Evolutionary conservation across 2,113 vertebrate species (phyloP), one percentile per base, ranked within the genome.

Genomic region (Bufo gargarizans): DNA sequence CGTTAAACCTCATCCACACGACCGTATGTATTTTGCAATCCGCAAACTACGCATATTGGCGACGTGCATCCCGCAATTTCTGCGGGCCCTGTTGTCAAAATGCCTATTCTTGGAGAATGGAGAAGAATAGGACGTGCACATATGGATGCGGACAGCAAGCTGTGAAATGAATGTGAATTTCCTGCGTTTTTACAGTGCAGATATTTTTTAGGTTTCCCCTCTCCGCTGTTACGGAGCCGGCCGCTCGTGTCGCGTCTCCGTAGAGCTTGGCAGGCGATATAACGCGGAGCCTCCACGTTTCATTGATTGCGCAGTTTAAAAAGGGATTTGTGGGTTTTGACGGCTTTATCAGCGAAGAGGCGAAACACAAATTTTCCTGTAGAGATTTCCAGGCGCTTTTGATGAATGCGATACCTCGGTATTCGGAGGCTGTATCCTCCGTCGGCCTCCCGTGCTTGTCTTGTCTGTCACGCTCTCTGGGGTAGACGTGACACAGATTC

Each of bases 281-380:
- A 82, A 65, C n/a, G 43, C 17, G 14, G 14, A 65, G 59, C 16
- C n/a, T 82, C 80, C 80, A n/a, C 43, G 56, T 82, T 65, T 65
- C 43, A 49, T 65, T 82, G 49, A 20, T 47, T 65, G 58, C 43
- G 45, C 22, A 47, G 43, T 49, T 49, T 82, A 20, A 47, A 63
- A 65, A 45, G 80, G 33, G 33, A 50, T 65, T 82, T 82, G 16
- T 82, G 59, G 50, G 80, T 82, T 82, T 49, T 63, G 33, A 65
- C 58, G 49, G 58, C 80, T 65, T 63, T 19, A 56, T 80, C 33
- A 56, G 77, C 16, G 33, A 33, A 58, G 55, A 33, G 13, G 22
- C 33, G 22, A 80, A 80, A 59, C 77, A 59, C 55, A 58, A 47
- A 58, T 80, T 80, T 80, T 33, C 33, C n/a, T 33, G 53, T 56